Evolutionary conservation across 2,797 vertebrate genomes (phyloP).

Genomic region (Furcifer pardalis): DNA sequence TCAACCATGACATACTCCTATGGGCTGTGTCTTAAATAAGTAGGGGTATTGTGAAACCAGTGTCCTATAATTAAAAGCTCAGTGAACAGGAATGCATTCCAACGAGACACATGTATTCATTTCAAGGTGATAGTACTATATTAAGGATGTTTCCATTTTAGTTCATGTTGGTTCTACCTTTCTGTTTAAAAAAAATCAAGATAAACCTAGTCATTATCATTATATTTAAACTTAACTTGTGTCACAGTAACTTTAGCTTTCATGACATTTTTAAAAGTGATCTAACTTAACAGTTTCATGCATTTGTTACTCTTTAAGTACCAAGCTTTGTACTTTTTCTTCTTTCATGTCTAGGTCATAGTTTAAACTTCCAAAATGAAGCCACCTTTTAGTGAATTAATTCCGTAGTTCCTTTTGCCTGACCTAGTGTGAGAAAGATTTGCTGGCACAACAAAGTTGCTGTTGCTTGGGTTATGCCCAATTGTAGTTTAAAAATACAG

Average conservation of each 20-base stretch:
- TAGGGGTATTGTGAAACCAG: background rate
- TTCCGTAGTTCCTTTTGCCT: no score
- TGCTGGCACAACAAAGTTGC: no score
- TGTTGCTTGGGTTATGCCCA: no score
- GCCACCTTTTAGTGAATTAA: no score
- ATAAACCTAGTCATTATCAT: background rate
- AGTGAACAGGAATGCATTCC: background rate
- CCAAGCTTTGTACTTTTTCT: no score
- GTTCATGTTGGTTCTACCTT: background rate
- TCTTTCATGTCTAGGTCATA: no score
- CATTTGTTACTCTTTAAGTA: no score
- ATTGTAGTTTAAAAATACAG: no score
- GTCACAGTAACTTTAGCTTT: background rate
- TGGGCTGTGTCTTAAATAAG: constrained; percentile 11
- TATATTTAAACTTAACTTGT: constrained; percentile 1
- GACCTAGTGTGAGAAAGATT: no score
- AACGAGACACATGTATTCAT: background rate
- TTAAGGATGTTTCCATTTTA: background rate
- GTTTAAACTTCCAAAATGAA: no score
- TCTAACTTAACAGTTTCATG: background rate
- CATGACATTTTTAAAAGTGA: background rate
- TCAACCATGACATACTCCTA: constrained; percentile 3
- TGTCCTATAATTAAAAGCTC: constrained; percentile 1
- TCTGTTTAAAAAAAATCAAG: constrained; percentile 5
- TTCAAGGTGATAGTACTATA: background rate